Conservation (phyloP, 2,888 invertebrate species). For the Campaea margaritaria region DNA sequence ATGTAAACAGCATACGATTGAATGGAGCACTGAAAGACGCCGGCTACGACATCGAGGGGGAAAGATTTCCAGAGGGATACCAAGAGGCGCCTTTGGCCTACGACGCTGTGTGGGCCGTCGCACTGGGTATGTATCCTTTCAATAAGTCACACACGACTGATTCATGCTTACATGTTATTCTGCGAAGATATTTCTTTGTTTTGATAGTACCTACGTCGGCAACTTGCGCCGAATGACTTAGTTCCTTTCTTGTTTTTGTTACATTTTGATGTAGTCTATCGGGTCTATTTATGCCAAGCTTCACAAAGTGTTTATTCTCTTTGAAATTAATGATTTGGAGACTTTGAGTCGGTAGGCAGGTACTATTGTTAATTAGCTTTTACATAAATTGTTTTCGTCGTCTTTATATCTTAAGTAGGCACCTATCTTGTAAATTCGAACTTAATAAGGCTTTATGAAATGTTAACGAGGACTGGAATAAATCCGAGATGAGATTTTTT, state of each 20-base stretch:
- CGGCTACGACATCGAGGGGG: slow-evolving; percentile 94
- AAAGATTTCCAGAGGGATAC: slow-evolving; percentile 96
- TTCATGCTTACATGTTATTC: slow-evolving; percentile 28
- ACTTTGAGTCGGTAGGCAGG: too few species aligned
- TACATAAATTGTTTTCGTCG: too few species aligned
- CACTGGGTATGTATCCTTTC: slow-evolving; percentile 87
- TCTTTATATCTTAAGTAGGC: too few species aligned
- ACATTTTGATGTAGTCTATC: slow-evolving; percentile 6
- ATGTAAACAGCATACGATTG: slow-evolving; percentile 87
- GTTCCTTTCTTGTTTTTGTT: slow-evolving; percentile 20
- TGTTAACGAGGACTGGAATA: too few species aligned
- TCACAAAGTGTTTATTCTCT: too few species aligned
- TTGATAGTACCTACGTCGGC: slow-evolving; percentile 11
- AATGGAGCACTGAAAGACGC: slow-evolving; percentile 92
- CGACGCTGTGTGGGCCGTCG: slow-evolving; percentile 99
- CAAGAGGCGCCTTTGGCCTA: slow-evolving; percentile 99
- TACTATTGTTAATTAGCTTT: not conserved
- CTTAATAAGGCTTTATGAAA: too few species aligned
- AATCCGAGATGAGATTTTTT: too few species aligned
- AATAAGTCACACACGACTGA: slow-evolving; percentile 24
- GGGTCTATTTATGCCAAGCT: not conserved
- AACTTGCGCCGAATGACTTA: slow-evolving; percentile 13
- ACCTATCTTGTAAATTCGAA: too few species aligned
- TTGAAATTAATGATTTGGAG: not conserved
- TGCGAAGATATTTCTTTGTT: slow-evolving; percentile 25